Evolutionary conservation across 2,113 vertebrate species (phyloP).

Genomic region (Eptesicus fuscus): DNA sequence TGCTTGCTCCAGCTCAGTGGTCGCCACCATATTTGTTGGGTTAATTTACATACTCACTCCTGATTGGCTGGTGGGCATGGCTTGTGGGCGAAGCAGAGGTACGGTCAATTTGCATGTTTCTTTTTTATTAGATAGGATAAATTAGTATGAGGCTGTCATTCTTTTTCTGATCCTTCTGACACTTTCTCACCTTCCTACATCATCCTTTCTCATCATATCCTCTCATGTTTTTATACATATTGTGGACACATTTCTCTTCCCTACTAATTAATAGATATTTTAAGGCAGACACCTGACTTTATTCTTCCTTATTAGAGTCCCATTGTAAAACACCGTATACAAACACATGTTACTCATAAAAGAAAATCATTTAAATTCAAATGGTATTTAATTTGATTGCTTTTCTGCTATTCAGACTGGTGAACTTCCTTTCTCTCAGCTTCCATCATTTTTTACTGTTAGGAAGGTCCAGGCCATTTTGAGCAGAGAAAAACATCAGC

Average conservation of each 20-base stretch:
- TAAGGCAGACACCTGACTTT: background rate
- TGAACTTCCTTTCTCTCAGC: background rate
- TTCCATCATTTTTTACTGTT: background rate
- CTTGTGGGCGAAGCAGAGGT: too few species aligned
- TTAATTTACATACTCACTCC: too few species aligned
- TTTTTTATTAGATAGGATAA: too few species aligned
- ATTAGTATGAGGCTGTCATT: background rate
- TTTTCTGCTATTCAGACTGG: background rate
- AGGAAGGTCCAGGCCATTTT: background rate
- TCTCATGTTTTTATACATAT: background rate
- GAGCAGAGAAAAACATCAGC: background rate
- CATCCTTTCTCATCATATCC: background rate
- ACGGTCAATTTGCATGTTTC: too few species aligned
- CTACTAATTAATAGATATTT: background rate
- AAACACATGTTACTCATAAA: background rate
- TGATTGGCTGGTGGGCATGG: too few species aligned
- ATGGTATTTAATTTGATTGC: background rate
- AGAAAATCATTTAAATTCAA: background rate
- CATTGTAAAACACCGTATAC: background rate
- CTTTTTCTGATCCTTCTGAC: background rate
- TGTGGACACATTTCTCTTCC: background rate
- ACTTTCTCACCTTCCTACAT: background rate
- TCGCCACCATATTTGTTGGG: too few species aligned
- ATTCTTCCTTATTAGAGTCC: background rate
- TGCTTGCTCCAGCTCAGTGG: too few species aligned